Base-by-base conservation (phyloP, 2,888 invertebrate species). In the Exephanes ischioxanthus region DNA sequence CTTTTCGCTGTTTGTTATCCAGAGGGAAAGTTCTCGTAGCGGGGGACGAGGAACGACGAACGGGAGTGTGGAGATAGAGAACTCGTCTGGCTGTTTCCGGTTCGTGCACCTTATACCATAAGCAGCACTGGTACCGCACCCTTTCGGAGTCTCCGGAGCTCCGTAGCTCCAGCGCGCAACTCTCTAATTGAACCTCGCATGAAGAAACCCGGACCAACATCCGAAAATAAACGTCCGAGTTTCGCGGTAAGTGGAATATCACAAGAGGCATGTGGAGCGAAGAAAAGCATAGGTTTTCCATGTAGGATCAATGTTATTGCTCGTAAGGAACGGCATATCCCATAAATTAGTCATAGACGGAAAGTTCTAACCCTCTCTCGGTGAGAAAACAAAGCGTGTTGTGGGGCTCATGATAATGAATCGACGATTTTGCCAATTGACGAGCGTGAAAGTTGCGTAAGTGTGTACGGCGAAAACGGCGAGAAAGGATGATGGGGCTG, bases 1-100 rank as follows among this genome's bases (percentile, higher is more conserved):
- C 86, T 88, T 89, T 88, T 87, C 88, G 86, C 87, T 88, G 88
- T 90, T 89, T 89, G 89, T 89, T 90, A 87, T 90, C 86, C 87
- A 87, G 82, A 86, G 58, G 71, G 68, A 16, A 82, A 79, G 72
- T 67, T 53, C 68, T 61, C 81, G 80, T 51, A 48, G 67, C 55
- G 33, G 45, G 75, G 68, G 63, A 53, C 73, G 78, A 73, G 63
- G 81, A 80, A 85, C 68, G 80, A 79, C 72, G 73, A 78, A 58
- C 85, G 80, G 86, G 45, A 51, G 53, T 30, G 73, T 53, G 58
- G 66, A 72, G 73, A 80, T 63, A 73, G 58, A 67, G 53, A 75
- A 67, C 48, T 75, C 67, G 75, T 61, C 68, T 58, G 68, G 75
- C 68, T 73, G 51, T 75, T 81, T 81, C 71, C 76, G 76, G 77